Percentiles rank a stretch among this genome's conserved stretches.
phyloP scores from a whole-genome alignment of 2,113 vertebrate genomes.

The Marcusenius ussheri region DNA sequence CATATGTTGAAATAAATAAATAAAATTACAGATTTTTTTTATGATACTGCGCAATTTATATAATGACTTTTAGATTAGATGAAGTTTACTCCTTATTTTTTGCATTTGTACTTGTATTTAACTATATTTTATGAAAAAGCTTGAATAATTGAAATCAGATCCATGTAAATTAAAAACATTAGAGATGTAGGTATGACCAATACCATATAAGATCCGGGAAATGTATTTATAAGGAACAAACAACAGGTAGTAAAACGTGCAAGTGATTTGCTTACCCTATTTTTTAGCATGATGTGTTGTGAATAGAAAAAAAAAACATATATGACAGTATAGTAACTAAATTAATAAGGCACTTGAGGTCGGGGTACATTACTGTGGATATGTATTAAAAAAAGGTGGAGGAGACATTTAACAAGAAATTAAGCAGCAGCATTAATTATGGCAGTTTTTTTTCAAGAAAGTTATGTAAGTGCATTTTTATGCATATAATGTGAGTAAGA shows the following conservation, averaged over 20 bases:
- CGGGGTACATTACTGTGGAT: background rate
- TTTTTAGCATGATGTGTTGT: background rate
- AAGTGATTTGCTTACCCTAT: background rate
- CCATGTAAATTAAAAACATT: background rate
- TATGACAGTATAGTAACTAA: background rate
- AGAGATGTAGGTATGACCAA: background rate
- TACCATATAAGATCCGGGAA: background rate
- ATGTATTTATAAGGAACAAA: background rate
- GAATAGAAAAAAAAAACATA: background rate
- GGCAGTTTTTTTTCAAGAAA: background rate
- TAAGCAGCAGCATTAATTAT: background rate
- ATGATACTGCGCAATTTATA: background rate
- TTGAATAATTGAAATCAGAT: background rate
- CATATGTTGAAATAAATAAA: background rate
- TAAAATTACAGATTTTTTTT: background rate
- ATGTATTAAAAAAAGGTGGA: background rate
- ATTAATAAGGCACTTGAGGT: background rate
- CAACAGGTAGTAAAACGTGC: background rate
- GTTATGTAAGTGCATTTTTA: background rate
- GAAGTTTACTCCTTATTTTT: background rate
- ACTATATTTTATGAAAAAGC: background rate
- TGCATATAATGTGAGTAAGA: background rate
- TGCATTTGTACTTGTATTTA: background rate
- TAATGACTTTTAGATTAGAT: background rate
- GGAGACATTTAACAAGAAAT: background rate